Evolutionary conservation across 2,888 invertebrate species (phyloP).

Genomic region (Drosophila crucigera): DNA sequence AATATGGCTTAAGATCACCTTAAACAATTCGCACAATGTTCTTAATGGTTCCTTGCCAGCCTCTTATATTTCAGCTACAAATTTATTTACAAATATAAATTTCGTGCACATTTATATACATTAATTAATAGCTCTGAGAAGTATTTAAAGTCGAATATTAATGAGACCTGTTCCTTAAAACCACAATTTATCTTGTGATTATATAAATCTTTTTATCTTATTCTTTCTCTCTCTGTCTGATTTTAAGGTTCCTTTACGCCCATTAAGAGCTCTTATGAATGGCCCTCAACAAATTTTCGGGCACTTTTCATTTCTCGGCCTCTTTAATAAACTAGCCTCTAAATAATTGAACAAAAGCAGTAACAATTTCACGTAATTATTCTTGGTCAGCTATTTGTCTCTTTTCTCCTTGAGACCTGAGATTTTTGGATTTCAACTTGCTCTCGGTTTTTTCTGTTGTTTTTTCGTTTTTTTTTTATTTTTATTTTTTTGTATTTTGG

Average conservation of each 20-base stretch:
- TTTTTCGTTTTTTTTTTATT: neutral
- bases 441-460: neutral
- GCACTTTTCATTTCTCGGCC: slow-evolving; percentile 51
- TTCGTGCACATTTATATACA: neutral
- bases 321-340: slow-evolving; percentile 70
- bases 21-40: neutral
- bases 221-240: neutral
- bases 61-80: no score
- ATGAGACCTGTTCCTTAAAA: neutral
- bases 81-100: neutral
- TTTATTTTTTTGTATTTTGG: neutral
- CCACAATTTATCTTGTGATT: slow-evolving; percentile 22
- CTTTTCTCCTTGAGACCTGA: slow-evolving; percentile 22
- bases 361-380: slow-evolving; percentile 65
- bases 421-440: slow-evolving; percentile 14
- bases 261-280: slow-evolving; percentile 55
- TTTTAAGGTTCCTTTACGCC: slow-evolving; percentile 19
- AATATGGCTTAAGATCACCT: neutral
- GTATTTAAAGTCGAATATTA: neutral
- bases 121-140: no score
- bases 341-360: slow-evolving; percentile 74
- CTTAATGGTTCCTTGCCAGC: neutral
- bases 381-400: slow-evolving; percentile 40
- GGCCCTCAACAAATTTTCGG: slow-evolving; percentile 47
- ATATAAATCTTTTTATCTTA: slow-evolving; percentile 6